These are phyloP conservation scores for Triplophysa yarkandensis DNA, from an alignment of 2,797 vertebrate species.

Conservation along the genomic window DNA sequence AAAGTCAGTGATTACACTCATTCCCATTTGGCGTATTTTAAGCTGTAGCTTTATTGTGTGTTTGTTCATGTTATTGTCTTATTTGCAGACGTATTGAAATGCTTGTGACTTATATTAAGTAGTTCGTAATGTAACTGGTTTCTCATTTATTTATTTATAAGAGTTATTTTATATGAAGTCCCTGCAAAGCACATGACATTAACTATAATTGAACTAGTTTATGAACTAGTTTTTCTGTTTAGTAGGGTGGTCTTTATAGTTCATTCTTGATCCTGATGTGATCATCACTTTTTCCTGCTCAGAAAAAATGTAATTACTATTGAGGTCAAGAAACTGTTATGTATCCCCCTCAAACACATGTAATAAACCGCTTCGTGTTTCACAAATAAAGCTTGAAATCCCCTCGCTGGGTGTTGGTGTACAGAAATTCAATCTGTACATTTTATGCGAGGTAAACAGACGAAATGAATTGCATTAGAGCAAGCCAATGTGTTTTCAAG, in stretches of 20 bases:
- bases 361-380: conserved; percentile 57
- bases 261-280: conserved; percentile 4
- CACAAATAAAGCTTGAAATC: conserved; percentile 69
- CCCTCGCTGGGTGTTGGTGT: conserved; percentile 74
- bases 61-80: background rate
- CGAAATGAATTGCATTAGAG: conserved; percentile 89
- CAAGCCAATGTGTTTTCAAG: conserved; percentile 83
- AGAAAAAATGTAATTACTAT: conserved; percentile 26
- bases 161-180: background rate
- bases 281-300: conserved; percentile 27
- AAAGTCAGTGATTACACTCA: background rate
- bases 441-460: conserved; percentile 86
- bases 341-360: conserved; percentile 41
- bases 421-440: conserved; percentile 87
- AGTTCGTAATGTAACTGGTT: background rate
- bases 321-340: conserved; percentile 40
- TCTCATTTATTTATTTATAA: background rate
- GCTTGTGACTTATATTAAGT: background rate
- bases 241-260: background rate
- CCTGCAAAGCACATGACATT: background rate
- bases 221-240: background rate
- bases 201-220: no score
- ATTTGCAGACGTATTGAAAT: background rate
- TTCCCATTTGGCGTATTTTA: background rate
- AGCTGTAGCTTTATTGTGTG: background rate